These are phyloP conservation scores for Stenopsyche tienmushanensis DNA, from an alignment of 1,140 invertebrate species.

Conservation along the genomic window DNA sequence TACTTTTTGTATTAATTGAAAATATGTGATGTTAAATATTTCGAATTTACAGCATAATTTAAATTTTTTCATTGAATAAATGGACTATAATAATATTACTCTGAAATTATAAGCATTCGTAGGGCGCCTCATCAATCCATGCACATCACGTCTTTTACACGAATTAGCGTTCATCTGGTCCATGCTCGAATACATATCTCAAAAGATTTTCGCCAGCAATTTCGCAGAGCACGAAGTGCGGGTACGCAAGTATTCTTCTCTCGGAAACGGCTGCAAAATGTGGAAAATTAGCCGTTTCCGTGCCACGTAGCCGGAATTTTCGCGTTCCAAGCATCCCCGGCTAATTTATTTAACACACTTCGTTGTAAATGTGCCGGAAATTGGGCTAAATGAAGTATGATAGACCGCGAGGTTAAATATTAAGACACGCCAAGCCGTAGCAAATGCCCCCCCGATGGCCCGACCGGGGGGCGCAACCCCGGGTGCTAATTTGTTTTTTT, in stretches of 20 bases:
- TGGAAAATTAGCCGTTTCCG: conserved; percentile 16
- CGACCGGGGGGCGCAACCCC: too few species aligned
- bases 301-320: conserved; percentile 10
- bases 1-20: too few species aligned
- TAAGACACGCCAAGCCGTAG: conserved; percentile 10
- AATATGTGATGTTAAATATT: too few species aligned
- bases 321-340: neutral
- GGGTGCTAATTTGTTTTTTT: neutral
- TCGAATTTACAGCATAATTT: too few species aligned
- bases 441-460: neutral
- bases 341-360: conserved; percentile 17
- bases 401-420: conserved; percentile 20
- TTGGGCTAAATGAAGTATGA: conserved; percentile 20
- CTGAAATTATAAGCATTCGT: too few species aligned
- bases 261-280: neutral
- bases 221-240: neutral
- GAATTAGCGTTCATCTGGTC: too few species aligned
- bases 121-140: too few species aligned
- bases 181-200: too few species aligned
- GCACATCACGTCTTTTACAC: too few species aligned
- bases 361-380: neutral
- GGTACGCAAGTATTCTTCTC: neutral
- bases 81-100: too few species aligned
- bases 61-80: too few species aligned
- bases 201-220: too few species aligned